Base-by-base conservation (phyloP, 1,140 invertebrate species). In the Aphis gossypii region DNA sequence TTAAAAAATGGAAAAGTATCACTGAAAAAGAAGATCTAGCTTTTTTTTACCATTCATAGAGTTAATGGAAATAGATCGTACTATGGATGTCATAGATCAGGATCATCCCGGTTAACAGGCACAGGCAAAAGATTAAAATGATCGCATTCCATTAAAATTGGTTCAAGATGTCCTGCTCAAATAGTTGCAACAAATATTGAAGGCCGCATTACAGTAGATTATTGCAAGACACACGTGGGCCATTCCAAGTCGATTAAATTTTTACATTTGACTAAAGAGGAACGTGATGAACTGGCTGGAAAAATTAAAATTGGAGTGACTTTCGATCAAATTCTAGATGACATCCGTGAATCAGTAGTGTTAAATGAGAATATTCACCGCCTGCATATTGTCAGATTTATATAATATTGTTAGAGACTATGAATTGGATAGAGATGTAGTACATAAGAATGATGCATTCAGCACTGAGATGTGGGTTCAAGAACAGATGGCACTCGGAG, bases 381-480 rank as follows among this genome's bases (percentile, higher is more conserved):
- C 9, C 11, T 54, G 35, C 88, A 90, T 30, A 21, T 54, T 90
- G 18, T 90, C 1, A 18, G 54, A 44, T 35, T 35, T 90, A 54
- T 54, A 90, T 56, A 90, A 90, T 51, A 90, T 90, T 38, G 38
- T 90, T 20, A 44, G 54, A 21, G 54, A 90, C 30, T 90, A 56
- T 56, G 54, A 90, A 23, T n/a, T 51, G 30, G 35, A 44, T n/a
- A 35, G 46, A 9, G 88, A 35, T 14, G 46, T 90, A 21, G 54
- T 54, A 51, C 54, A 90, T 54, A 44, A 51, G 6, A 51, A 90
- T 48, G 46, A 90, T 11, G 88, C 48, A 20, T 46, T 51, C 6
- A 51, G 41, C 20, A 54, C 41, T 25, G 89, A 90, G n/a, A 54
- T 54, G 21, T 51, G 51, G 23, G 35, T 38, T 23, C 35, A 90